phyloP scores from a whole-genome alignment of 2,797 vertebrate species.

The Florisuga fusca region DNA sequence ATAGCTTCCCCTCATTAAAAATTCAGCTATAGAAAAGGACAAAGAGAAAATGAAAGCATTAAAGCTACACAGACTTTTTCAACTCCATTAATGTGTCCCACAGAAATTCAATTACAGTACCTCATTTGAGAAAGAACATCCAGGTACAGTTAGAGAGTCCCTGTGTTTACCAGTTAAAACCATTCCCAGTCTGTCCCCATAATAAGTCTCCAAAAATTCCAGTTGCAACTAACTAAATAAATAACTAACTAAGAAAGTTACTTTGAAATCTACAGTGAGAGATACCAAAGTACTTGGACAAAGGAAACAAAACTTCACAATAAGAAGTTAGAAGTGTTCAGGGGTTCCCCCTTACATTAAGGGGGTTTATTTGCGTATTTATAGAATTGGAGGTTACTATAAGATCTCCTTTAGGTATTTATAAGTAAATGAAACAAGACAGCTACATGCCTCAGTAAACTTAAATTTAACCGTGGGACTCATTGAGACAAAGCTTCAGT shows the following conservation, averaged over 20 bases:
- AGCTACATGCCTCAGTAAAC: not conserved
- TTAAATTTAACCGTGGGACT: not conserved
- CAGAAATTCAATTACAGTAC: not conserved
- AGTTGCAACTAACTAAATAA: not conserved
- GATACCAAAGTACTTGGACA: not conserved
- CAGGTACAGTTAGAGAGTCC: not conserved
- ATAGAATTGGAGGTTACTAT: not conserved
- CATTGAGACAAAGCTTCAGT: not conserved
- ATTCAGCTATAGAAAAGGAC: not conserved
- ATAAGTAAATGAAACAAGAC: not conserved
- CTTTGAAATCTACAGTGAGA: not conserved
- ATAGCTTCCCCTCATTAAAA: not conserved
- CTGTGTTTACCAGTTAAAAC: not conserved
- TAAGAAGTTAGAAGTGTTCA: not conserved
- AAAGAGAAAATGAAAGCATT: not conserved
- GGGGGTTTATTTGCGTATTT: not conserved
- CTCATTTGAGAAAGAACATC: not conserved
- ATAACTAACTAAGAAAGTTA: not conserved
- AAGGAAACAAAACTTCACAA: not conserved
- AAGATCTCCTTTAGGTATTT: not conserved
- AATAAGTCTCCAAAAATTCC: not conserved
- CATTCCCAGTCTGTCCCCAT: not conserved
- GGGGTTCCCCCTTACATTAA: not conserved
- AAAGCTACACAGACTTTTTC: not conserved
- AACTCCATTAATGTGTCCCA: not conserved